Evolutionary conservation across 2,797 vertebrate genomes (phyloP).

Genomic region (Phrynocephalus forsythii): DNA sequence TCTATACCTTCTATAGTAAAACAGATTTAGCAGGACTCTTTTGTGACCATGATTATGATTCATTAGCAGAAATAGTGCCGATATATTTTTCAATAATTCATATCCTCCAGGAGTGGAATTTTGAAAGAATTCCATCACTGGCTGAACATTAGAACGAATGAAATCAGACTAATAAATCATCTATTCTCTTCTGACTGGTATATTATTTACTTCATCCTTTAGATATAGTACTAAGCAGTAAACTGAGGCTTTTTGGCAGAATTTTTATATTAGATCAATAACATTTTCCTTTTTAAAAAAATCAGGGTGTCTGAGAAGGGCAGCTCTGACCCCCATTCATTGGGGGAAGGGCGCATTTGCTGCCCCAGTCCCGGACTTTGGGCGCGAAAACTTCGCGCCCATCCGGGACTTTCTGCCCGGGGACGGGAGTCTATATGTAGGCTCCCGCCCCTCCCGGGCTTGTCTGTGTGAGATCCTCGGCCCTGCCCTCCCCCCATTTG

Average conservation of each 20-base stretch:
- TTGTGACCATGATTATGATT: constrained; percentile 16
- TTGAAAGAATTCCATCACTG: background rate
- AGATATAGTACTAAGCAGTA: constrained; percentile 17
- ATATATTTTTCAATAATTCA: constrained; percentile 32
- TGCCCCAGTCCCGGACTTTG: too few relatives aligned
- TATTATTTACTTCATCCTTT: constrained; percentile 50
- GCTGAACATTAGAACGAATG: constrained; percentile 4
- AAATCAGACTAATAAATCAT: constrained; percentile 33
- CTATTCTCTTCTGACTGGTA: constrained; percentile 8
- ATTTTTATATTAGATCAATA: constrained; percentile 47
- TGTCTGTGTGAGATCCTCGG: too few relatives aligned
- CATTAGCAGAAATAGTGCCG: constrained; percentile 19
- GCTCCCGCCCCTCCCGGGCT: too few relatives aligned
- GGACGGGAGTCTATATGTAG: too few relatives aligned
- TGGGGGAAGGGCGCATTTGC: too few relatives aligned
- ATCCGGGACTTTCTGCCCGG: too few relatives aligned
- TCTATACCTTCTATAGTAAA: background rate
- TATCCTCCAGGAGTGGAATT: constrained; percentile 24
- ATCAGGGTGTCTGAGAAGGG: constrained; percentile 44
- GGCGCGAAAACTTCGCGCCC: too few relatives aligned
- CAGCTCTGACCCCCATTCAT: too few relatives aligned
- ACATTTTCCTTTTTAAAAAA: constrained; percentile 35
- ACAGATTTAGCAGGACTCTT: too few relatives aligned
- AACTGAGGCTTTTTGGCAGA: constrained; percentile 32
- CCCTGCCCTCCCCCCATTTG: too few relatives aligned